phyloP scores from a whole-genome alignment of 2,888 invertebrate species.

The Idaea biselata region DNA sequence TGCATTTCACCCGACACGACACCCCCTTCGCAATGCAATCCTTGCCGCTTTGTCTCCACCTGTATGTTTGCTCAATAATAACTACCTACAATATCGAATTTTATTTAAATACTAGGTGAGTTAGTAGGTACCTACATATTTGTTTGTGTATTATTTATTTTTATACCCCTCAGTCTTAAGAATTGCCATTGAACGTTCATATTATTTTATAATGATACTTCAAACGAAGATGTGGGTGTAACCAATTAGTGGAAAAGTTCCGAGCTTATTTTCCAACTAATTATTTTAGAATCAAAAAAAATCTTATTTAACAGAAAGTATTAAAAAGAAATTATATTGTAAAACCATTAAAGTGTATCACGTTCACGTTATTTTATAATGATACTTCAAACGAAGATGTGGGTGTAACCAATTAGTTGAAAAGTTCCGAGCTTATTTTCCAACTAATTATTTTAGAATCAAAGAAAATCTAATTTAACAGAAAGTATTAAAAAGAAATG shows the following conservation, averaged over 20 bases:
- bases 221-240: neutral
- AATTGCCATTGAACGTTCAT: neutral
- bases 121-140: neutral
- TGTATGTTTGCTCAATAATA: constrained; percentile 34
- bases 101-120: neutral
- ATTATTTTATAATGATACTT: neutral
- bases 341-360: constrained; percentile 19
- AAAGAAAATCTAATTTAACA: neutral
- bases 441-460: neutral
- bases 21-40: constrained; percentile 37
- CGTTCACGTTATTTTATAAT: neutral
- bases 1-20: constrained; percentile 50
- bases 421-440: neutral
- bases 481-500: neutral
- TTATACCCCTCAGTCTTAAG: too few relatives aligned
- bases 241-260: neutral
- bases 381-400: neutral
- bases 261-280: neutral
- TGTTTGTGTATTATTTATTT: too few relatives aligned
- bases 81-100: neutral
- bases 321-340: constrained; percentile 6
- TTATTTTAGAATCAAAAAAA: neutral
- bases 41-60: constrained; percentile 46
- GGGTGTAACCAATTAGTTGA: neutral
- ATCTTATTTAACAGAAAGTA: neutral